A percentile compares a stretch with the other conserved stretches of the same genome.
These are phyloP conservation scores for Varroa destructor DNA, from an alignment of 1,140 invertebrate genomes.

Conservation along the genomic window DNA sequence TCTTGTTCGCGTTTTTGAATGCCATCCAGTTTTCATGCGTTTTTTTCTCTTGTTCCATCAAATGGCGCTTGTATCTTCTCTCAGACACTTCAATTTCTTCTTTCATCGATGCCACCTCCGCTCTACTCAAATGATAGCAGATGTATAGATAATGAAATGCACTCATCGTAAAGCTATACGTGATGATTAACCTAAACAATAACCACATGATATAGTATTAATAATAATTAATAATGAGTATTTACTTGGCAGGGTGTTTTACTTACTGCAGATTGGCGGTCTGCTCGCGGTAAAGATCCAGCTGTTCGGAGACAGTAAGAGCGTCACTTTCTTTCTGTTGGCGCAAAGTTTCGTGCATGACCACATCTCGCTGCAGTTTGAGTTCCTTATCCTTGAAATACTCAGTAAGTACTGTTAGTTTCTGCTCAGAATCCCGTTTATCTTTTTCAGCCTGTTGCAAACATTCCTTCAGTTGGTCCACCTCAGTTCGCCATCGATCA, in stretches of 20 bases:
- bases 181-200: no score
- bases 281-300: constrained; percentile 29
- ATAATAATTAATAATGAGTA: no score
- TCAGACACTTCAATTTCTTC: constrained; percentile 65
- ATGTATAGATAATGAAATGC: no score
- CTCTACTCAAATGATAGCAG: not conserved
- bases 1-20: constrained; percentile 56
- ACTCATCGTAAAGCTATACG: no score
- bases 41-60: constrained; percentile 57
- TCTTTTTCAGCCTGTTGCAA: constrained; percentile 30
- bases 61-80: constrained; percentile 57
- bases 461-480: constrained; percentile 29
- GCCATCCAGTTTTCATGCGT: constrained; percentile 61
- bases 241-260: no score
- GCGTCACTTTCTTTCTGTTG: constrained; percentile 34
- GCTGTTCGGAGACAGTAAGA: constrained; percentile 27
- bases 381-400: constrained; percentile 35
- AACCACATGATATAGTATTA: no score
- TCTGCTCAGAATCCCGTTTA: constrained; percentile 28
- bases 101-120: constrained; percentile 43
- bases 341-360: constrained; percentile 31
- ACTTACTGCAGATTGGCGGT: constrained; percentile 28
- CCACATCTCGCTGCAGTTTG: constrained; percentile 33
- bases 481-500: not conserved
- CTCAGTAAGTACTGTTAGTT: constrained; percentile 32